Conservation (phyloP, 2,888 invertebrate genomes). For the Beris chalybata region DNA sequence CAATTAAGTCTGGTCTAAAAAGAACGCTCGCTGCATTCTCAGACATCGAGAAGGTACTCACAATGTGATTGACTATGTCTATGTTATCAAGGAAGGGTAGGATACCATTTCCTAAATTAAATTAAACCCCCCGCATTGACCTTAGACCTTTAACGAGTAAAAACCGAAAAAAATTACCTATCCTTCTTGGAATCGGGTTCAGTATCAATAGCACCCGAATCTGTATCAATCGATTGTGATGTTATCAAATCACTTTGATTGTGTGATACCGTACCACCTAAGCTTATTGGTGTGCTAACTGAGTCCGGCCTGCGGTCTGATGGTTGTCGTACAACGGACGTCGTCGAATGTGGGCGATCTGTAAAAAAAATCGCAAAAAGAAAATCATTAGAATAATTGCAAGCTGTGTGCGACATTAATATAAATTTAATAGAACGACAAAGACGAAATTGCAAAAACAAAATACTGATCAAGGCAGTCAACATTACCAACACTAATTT, state of each 20-base stretch:
- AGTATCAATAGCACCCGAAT: constrained; percentile 50
- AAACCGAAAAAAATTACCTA: constrained; percentile 37
- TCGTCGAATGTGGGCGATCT: constrained; percentile 53
- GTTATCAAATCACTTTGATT: constrained; percentile 43
- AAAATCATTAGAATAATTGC: background rate
- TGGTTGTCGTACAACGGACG: constrained; percentile 54
- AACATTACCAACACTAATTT: constrained; percentile 51
- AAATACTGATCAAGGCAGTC: constrained; percentile 3
- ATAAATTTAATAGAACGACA: constrained; percentile 1
- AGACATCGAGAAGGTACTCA: no score
- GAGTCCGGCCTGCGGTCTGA: constrained; percentile 55
- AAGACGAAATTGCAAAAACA: constrained; percentile 23
- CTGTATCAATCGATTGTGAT: constrained; percentile 46
- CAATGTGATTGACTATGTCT: no score
- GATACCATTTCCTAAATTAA: no score
- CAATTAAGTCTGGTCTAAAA: no score
- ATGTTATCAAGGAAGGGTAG: no score
- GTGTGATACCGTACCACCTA: constrained; percentile 48
- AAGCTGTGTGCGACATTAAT: background rate
- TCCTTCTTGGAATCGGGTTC: constrained; percentile 45
- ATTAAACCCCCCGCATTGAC: no score
- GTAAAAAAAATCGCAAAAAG: constrained; percentile 30
- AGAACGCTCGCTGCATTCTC: no score
- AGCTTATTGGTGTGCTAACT: constrained; percentile 47
- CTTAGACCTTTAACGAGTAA: no score